These are phyloP conservation scores for Dermatemys mawii DNA, from an alignment of 2,113 vertebrate species.

Conservation along the genomic window DNA sequence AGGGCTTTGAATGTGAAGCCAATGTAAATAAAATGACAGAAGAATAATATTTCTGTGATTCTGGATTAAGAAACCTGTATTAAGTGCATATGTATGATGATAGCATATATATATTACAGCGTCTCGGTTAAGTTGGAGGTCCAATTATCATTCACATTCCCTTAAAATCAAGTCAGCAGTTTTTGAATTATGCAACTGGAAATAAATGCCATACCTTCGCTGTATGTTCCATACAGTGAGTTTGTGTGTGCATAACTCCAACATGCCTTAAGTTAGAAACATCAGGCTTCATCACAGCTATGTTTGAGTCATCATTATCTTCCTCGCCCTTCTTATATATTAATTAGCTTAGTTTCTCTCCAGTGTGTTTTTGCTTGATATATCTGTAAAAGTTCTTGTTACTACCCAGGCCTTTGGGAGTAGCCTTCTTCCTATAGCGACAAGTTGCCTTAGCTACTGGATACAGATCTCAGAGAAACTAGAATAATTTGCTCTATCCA, in stretches of 20 bases:
- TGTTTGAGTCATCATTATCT: slow-evolving; percentile 41
- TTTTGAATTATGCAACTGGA: slow-evolving; percentile 15
- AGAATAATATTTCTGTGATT: slow-evolving; percentile 23
- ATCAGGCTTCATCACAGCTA: slow-evolving; percentile 15
- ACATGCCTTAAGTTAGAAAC: slow-evolving; percentile 32
- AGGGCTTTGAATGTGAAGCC: slow-evolving; percentile 32
- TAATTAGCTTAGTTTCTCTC: slow-evolving; percentile 58
- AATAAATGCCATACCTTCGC: slow-evolving; percentile 20
- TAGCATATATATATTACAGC: neutral
- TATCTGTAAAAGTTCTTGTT: slow-evolving; percentile 53
- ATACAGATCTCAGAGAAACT: neutral
- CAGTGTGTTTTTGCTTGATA: slow-evolving; percentile 33
- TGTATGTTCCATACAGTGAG: slow-evolving; percentile 25
- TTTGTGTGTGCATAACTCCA: slow-evolving; percentile 24
- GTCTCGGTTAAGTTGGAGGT: neutral
- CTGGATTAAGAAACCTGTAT: neutral
- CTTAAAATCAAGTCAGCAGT: neutral
- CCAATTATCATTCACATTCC: neutral
- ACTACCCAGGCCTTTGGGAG: neutral
- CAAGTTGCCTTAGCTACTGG: neutral
- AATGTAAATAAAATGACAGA: slow-evolving; percentile 40
- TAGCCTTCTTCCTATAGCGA: slow-evolving; percentile 20
- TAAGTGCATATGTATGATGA: neutral
- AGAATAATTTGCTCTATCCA: neutral
- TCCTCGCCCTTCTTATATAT: slow-evolving; percentile 33